A percentile compares a stretch with the other conserved stretches of the same genome.
Evolutionary conservation across 2,797 vertebrate genomes (phyloP).

Genomic region (Cuculus canorus): DNA sequence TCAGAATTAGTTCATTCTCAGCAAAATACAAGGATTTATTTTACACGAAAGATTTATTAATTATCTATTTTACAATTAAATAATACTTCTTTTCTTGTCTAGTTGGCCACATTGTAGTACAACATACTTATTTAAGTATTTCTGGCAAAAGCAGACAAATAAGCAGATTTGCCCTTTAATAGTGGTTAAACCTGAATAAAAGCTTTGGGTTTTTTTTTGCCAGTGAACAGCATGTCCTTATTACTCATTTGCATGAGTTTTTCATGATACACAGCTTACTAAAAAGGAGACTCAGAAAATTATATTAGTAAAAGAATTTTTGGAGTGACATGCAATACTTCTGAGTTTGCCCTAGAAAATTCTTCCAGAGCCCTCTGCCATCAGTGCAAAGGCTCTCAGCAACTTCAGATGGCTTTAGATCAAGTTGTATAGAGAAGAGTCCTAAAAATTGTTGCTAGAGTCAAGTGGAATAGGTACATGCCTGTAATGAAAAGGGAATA

Average conservation of each 20-base stretch:
- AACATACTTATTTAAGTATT: background rate
- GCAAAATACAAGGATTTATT: background rate
- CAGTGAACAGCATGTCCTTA: background rate
- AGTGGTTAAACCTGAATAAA: background rate
- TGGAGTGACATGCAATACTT: background rate
- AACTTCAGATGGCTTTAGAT: background rate
- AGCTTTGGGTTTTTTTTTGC: background rate
- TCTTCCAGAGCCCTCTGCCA: background rate
- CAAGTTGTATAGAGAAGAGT: background rate
- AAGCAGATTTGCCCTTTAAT: background rate
- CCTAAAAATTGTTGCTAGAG: background rate
- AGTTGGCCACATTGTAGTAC: background rate
- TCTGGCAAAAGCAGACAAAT: background rate
- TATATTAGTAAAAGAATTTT: background rate
- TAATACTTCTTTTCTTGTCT: background rate
- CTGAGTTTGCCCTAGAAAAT: background rate
- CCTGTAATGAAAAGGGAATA: background rate
- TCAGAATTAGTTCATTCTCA: background rate
- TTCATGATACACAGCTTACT: background rate
- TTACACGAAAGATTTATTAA: background rate
- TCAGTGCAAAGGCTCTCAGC: background rate
- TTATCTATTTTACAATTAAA: background rate
- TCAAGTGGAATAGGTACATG: background rate
- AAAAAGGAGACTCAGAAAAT: background rate
- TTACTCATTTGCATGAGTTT: background rate